Base-by-base conservation (phyloP, 2,888 invertebrate genomes). In the Amiota communis region DNA sequence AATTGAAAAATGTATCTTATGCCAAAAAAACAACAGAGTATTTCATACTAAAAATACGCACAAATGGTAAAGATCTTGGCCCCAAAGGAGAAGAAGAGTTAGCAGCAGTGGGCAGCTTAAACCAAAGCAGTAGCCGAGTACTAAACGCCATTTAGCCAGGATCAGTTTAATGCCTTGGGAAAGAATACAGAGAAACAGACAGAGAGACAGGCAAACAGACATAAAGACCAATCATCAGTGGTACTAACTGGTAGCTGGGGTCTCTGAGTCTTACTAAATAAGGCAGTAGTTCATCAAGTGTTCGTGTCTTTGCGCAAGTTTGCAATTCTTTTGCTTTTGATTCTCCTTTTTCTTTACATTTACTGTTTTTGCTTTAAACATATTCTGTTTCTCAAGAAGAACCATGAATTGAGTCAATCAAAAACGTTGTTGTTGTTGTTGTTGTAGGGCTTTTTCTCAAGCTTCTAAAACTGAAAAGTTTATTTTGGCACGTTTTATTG, bases 401-500 rank as follows among this genome's bases (percentile, higher is more conserved):
- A 59, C 9, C 59, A 59, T 23, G 47, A 20, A 67, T 67, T 6
- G 36, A 36, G 36, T 36, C 36, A 36, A 36, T 36, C 36, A 36
- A 36, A 36, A 36, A 17, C 17, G 51, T 53, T 69, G 67, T 49
- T 53, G 36, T 69, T 9, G 20, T 51, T 49, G 51, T 53, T 69
- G 67, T 49, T 53, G 36, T 69, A n/a, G 20, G 67, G 51, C 65
- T 17, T 67, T 36, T 67, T 67, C 13, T 49, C 13, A 64, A 47
- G 65, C 20, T 67, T 23, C 13, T 49, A 17, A 64, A 47, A 49
- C 49, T 67, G 48, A 51, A 68, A 68, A 51, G 53, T 68, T 53
- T 23, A 53, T 68, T 68, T 68, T 68, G 67, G 67, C 67, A 68
- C 51, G 67, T 68, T 68, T 68, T 68, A 68, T 68, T 68, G 51